Conservation (phyloP, 2,113 vertebrate genomes). For the Nycticebus coucang region DNA sequence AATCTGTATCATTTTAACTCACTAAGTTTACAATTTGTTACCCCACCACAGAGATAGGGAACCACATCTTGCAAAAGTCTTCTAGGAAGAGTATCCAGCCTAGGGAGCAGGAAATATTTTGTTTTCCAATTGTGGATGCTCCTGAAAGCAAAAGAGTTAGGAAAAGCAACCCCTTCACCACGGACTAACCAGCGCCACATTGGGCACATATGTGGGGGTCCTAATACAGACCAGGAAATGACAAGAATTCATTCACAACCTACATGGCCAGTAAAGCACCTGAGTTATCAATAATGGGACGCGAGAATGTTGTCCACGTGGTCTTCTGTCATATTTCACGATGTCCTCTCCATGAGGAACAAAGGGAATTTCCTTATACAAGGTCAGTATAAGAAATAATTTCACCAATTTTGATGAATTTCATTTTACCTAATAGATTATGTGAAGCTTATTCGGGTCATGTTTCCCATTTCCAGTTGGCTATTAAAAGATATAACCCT, state of each 20-base stretch:
- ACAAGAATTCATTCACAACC: neutral
- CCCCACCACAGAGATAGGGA: neutral
- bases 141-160: neutral
- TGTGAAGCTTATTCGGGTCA: neutral
- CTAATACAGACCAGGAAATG: neutral
- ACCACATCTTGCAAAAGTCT: neutral
- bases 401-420: neutral
- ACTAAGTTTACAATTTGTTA: neutral
- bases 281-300: neutral
- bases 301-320: neutral
- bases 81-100: neutral
- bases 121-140: neutral
- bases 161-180: fast-evolving
- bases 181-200: neutral
- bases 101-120: neutral
- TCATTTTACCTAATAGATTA: neutral
- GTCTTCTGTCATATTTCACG: neutral
- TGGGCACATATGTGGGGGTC: neutral
- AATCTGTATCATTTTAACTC: neutral
- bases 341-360: neutral
- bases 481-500: neutral
- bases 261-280: neutral
- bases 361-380: neutral
- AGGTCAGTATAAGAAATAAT: neutral
- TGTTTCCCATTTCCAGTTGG: neutral